A percentile compares a stretch with the other conserved stretches of the same genome.
These are phyloP conservation scores for Drosophila sucinea DNA, from an alignment of 1,140 invertebrate genomes.

Conservation along the genomic window DNA sequence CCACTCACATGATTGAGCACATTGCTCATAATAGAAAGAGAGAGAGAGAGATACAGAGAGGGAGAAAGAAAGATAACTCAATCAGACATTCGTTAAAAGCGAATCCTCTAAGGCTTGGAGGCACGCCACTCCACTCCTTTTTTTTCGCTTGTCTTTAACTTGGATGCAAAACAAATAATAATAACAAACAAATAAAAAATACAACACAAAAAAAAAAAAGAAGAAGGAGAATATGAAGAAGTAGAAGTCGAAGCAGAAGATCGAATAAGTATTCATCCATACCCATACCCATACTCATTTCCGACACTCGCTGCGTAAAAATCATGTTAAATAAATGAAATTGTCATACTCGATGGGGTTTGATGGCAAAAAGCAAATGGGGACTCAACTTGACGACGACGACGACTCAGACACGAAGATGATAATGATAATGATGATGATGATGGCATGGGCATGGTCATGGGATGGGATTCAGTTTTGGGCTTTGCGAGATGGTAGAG, in stretches of 20 bases:
- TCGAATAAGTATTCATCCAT: background rate
- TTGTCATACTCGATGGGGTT: slow-evolving; percentile 68
- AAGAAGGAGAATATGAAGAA: slow-evolving; percentile 1
- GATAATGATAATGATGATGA: slow-evolving; percentile 28
- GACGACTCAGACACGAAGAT: slow-evolving; percentile 41
- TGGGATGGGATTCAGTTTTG: background rate
- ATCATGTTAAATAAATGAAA: slow-evolving; percentile 75
- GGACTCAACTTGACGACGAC: slow-evolving; percentile 39
- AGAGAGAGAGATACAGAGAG: too few species aligned
- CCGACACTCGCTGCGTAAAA: slow-evolving; percentile 55
- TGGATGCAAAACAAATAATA: slow-evolving; percentile 12
- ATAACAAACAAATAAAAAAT: slow-evolving; percentile 3
- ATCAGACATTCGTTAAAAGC: slow-evolving; percentile 38
- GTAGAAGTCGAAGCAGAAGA: slow-evolving; percentile 21
- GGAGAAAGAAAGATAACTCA: slow-evolving; percentile 13
- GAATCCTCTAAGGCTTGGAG: slow-evolving; percentile 21
- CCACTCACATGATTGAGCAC: slow-evolving; percentile 34
- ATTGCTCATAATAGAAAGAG: background rate
- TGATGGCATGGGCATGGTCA: slow-evolving; percentile 7
- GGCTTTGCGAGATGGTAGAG: background rate
- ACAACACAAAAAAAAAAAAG: background rate
- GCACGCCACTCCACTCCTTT: slow-evolving; percentile 33
- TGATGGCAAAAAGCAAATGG: slow-evolving; percentile 54
- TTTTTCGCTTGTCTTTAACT: slow-evolving; percentile 13
- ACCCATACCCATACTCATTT: slow-evolving; percentile 26